Evolutionary conservation across 2,797 vertebrate genomes (phyloP).

Genomic region (Poeciliopsis gracilis): DNA sequence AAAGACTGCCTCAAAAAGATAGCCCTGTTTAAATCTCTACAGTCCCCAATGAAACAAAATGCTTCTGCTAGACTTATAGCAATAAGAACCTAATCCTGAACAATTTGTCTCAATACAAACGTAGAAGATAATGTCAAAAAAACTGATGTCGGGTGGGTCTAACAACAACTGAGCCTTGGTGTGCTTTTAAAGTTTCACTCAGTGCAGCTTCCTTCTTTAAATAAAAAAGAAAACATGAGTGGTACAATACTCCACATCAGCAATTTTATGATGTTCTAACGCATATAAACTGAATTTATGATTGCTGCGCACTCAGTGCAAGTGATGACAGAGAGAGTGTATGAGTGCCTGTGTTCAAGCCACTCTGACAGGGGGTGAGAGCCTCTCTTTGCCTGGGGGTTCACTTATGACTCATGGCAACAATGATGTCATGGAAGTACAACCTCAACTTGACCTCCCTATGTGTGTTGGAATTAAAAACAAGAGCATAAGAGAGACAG

Average conservation of each 20-base stretch:
- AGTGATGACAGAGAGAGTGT: slow-evolving; percentile 44
- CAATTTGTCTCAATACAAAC: neutral
- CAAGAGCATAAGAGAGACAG: slow-evolving; percentile 14
- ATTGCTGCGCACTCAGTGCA: slow-evolving; percentile 8
- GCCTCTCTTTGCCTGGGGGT: slow-evolving; percentile 64
- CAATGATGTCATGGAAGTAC: slow-evolving; percentile 79
- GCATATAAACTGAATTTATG: slow-evolving; percentile 11
- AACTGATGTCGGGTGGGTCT: neutral
- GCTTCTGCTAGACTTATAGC: neutral
- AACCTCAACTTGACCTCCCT: slow-evolving; percentile 72
- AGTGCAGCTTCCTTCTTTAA: neutral
- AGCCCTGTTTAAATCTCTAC: neutral
- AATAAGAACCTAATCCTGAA: neutral
- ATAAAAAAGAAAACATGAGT: neutral
- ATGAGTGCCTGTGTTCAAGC: slow-evolving; percentile 27
- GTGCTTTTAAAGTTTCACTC: neutral
- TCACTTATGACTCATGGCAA: slow-evolving; percentile 77
- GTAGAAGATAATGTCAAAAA: neutral
- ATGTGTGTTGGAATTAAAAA: slow-evolving; percentile 44
- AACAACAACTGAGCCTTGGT: neutral
- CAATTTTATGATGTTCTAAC: neutral
- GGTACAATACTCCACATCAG: neutral
- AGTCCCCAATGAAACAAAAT: neutral
- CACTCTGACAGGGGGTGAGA: slow-evolving; percentile 47
- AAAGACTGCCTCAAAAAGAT: neutral